Conservation (phyloP, 1,140 invertebrate genomes). For the Sweltsa coloradensis region DNA sequence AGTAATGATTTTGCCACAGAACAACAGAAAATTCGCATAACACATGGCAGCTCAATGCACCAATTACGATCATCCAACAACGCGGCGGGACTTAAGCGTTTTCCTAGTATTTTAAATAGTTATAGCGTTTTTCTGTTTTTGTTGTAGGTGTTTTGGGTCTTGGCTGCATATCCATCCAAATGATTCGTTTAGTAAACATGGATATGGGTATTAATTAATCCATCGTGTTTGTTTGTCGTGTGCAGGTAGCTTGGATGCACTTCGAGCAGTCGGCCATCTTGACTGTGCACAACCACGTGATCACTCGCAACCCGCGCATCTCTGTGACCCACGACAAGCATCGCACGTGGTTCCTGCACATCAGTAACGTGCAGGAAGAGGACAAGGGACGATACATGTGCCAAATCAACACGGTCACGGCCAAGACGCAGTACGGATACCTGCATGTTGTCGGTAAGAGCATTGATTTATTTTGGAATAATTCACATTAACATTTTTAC, state of each 20-base stretch:
- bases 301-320: slow-evolving; percentile 82
- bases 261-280: slow-evolving; percentile 88
- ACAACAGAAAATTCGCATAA: no score
- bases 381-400: slow-evolving; percentile 91
- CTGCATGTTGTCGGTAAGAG: slow-evolving; percentile 84
- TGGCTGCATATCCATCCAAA: no score
- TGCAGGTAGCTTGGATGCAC: slow-evolving; percentile 88
- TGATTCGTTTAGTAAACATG: no score
- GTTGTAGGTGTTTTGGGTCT: no score
- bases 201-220: no score
- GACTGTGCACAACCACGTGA: slow-evolving; percentile 84
- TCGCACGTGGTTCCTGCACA: slow-evolving; percentile 82
- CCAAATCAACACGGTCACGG: slow-evolving; percentile 89
- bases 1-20: no score
- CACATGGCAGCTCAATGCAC: no score
- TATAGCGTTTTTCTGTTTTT: no score
- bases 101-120: no score
- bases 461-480: not conserved
- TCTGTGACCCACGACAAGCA: slow-evolving; percentile 77
- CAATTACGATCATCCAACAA: not conserved
- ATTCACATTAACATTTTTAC: no score
- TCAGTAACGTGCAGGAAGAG: slow-evolving; percentile 77
- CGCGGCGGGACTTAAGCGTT: not conserved
- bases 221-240: slow-evolving; percentile 19
- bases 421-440: slow-evolving; percentile 84